Evolutionary conservation across 2,797 vertebrate species (phyloP).

Genomic region (Pyrocephalus nanus): DNA sequence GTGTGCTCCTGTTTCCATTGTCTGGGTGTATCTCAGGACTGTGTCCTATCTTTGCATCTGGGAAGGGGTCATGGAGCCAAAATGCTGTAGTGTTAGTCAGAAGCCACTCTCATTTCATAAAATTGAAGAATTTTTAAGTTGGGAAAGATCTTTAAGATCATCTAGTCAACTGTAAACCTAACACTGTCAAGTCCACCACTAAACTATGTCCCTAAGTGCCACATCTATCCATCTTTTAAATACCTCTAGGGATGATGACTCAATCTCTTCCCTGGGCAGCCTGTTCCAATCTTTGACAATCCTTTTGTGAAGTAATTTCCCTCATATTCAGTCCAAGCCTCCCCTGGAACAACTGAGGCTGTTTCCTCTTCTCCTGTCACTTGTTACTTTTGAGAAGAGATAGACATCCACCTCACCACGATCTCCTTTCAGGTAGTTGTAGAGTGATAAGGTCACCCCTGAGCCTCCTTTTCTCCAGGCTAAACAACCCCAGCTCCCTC

Average conservation of each 20-base stretch:
- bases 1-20: neutral
- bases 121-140: neutral
- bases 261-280: neutral
- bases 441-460: neutral
- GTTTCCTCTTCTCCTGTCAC: neutral
- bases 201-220: neutral
- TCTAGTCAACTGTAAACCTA: neutral
- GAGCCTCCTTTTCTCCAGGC: neutral
- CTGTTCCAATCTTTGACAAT: neutral
- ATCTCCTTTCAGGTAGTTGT: neutral
- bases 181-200: no score
- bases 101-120: neutral
- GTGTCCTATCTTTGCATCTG: neutral
- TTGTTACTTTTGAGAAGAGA: neutral
- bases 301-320: neutral
- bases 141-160: neutral
- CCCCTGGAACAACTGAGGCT: neutral
- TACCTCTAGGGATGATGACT: neutral
- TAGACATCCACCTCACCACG: fast-evolving
- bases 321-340: neutral
- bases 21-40: neutral
- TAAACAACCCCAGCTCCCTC: neutral
- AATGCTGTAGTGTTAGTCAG: neutral
- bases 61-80: neutral
- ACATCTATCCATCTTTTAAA: neutral